Evolutionary conservation across 2,888 invertebrate species (phyloP).

Genomic region (Tyria jacobaeae): DNA sequence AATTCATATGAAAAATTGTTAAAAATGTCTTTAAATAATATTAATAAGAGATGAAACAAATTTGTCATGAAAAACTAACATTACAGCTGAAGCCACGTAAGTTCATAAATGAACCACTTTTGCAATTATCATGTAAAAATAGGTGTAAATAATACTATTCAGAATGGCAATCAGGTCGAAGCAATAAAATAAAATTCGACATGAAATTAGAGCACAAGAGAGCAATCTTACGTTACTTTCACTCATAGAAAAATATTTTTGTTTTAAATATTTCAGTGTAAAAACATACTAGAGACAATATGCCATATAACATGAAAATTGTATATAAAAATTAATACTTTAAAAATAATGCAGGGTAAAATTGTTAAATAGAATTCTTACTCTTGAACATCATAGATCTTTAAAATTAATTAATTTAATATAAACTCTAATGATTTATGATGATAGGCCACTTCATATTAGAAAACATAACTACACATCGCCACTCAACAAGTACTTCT

Average conservation of each 20-base stretch:
- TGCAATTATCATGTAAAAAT: slow-evolving; percentile 50
- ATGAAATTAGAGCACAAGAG: slow-evolving; percentile 34
- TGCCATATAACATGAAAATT: slow-evolving; percentile 55
- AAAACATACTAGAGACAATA: slow-evolving; percentile 46
- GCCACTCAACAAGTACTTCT: slow-evolving; percentile 75
- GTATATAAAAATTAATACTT: slow-evolving; percentile 79
- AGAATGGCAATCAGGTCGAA: slow-evolving; percentile 53
- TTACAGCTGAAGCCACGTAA: slow-evolving; percentile 65
- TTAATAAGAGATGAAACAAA: slow-evolving; percentile 69
- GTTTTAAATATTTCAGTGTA: slow-evolving; percentile 51
- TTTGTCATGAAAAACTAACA: slow-evolving; percentile 69
- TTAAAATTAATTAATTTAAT: slow-evolving; percentile 61
- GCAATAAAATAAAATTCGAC: slow-evolving; percentile 18
- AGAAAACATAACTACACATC: slow-evolving; percentile 68
- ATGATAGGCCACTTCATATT: slow-evolving; percentile 79
- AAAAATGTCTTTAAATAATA: slow-evolving; percentile 81
- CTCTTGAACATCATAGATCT: slow-evolving; percentile 71
- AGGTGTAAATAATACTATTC: slow-evolving; percentile 53
- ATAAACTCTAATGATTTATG: slow-evolving; percentile 64
- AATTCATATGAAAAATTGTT: slow-evolving; percentile 82
- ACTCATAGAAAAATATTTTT: slow-evolving; percentile 50
- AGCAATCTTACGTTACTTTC: slow-evolving; percentile 41
- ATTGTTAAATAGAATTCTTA: slow-evolving; percentile 79
- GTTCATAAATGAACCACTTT: slow-evolving; percentile 43
- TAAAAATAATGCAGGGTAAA: slow-evolving; percentile 74